These are phyloP conservation scores for Invenusta paracnida DNA, from an alignment of 2,888 invertebrate species.

Conservation along the genomic window DNA sequence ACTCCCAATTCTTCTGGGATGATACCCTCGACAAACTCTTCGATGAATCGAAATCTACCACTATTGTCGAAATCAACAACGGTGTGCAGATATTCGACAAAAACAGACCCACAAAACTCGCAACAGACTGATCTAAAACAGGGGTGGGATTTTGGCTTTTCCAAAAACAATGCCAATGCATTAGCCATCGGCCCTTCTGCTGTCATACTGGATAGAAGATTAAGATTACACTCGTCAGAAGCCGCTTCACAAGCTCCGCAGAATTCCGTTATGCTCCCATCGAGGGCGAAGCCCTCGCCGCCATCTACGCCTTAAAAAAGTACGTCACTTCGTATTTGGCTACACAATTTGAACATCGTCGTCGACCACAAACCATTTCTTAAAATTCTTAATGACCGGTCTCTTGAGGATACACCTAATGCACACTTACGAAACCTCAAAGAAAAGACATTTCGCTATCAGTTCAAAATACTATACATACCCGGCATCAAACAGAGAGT, in stretches of 20 bases:
- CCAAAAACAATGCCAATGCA: slow-evolving; percentile 15
- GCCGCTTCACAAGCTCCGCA: slow-evolving; percentile 29
- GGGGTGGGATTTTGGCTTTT: slow-evolving; percentile 24
- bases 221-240: neutral
- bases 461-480: neutral
- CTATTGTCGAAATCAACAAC: neutral
- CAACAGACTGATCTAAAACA: slow-evolving; percentile 28
- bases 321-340: slow-evolving; percentile 42
- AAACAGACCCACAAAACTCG: neutral
- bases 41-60: slow-evolving; percentile 4
- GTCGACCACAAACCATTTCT: slow-evolving; percentile 46
- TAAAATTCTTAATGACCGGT: slow-evolving; percentile 44
- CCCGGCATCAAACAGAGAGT: neutral
- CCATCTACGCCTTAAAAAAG: slow-evolving; percentile 41
- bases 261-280: slow-evolving; percentile 15
- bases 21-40: neutral
- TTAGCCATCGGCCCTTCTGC: neutral
- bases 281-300: slow-evolving; percentile 37
- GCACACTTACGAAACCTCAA: slow-evolving; percentile 2
- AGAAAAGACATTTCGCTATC: slow-evolving; percentile 14
- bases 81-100: slow-evolving; percentile 33
- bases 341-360: slow-evolving; percentile 41
- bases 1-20: neutral
- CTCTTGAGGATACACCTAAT: slow-evolving; percentile 43
- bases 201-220: neutral